phyloP scores from a whole-genome alignment of 2,888 invertebrate species.

The Galerucella pusilla region DNA sequence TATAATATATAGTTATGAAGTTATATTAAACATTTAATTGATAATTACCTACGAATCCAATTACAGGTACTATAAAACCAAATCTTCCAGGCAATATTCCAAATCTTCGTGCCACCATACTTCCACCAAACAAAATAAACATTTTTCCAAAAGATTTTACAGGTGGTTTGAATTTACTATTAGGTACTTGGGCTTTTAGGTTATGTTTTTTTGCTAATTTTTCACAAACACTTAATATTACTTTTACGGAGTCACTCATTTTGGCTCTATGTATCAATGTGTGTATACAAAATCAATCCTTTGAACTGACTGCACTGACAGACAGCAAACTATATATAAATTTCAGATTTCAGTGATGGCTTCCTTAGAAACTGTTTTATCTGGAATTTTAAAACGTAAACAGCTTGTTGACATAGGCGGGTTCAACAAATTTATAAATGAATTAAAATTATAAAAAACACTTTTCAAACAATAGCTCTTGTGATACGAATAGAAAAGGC shows the following conservation, averaged over 20 bases:
- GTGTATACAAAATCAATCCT: background rate
- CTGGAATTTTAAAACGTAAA: background rate
- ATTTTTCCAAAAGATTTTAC: background rate
- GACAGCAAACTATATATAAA: background rate
- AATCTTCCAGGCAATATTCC: background rate
- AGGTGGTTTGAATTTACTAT: background rate
- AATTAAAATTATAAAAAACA: background rate
- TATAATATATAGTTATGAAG: too few species aligned
- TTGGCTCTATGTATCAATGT: background rate
- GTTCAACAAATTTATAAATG: background rate
- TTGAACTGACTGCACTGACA: background rate
- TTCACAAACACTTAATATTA: slow-evolving; percentile 11
- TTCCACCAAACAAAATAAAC: background rate
- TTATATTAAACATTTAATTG: background rate
- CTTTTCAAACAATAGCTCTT: background rate
- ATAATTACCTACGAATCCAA: slow-evolving; percentile 6
- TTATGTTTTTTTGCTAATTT: slow-evolving; percentile 14
- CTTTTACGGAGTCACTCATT: background rate
- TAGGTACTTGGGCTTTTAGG: background rate
- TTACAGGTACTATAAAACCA: background rate
- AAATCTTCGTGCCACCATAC: background rate
- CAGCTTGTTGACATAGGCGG: slow-evolving; percentile 1
- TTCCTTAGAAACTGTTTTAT: background rate
- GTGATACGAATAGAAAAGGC: background rate
- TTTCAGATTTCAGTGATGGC: background rate